Conservation (phyloP, 2,113 vertebrate genomes). For the Gambusia affinis region DNA sequence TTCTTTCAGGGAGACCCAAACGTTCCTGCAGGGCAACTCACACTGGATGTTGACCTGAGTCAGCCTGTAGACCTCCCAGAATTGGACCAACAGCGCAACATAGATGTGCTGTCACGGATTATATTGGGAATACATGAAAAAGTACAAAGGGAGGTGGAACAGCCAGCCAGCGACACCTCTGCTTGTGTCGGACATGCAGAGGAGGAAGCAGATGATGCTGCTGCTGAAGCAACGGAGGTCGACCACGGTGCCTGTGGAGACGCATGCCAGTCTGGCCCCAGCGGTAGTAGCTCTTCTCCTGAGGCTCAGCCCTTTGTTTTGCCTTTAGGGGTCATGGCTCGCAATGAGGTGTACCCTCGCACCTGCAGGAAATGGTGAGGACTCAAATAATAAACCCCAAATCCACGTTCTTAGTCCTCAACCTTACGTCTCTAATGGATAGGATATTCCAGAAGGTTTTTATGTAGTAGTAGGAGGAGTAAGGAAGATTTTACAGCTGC, state of each 20-base stretch:
- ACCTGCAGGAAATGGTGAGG: constrained; percentile 91
- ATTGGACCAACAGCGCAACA: constrained; percentile 85
- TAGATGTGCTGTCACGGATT: constrained; percentile 89
- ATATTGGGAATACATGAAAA: constrained; percentile 87
- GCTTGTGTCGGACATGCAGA: background rate
- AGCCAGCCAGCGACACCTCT: constrained; percentile 20
- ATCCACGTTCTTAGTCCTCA: background rate
- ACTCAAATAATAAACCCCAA: background rate
- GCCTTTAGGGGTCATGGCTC: constrained; percentile 90
- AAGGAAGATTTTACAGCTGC: no score
- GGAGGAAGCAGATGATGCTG: constrained; percentile 40
- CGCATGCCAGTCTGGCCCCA: constrained; percentile 32
- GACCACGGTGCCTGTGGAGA: constrained; percentile 45
- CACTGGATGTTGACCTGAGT: constrained; percentile 88
- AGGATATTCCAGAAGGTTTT: background rate
- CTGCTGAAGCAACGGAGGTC: constrained; percentile 35
- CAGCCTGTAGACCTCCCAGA: constrained; percentile 88
- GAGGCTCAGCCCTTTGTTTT: constrained; percentile 86
- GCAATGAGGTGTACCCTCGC: constrained; percentile 94
- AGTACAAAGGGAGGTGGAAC: constrained; percentile 76
- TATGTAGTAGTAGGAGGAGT: background rate
- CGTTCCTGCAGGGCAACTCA: constrained; percentile 95
- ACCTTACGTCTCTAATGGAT: background rate
- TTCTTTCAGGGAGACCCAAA: constrained; percentile 92
- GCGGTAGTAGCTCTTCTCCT: constrained; percentile 34